These are phyloP conservation scores for Plutomurus gul DNA, from an alignment of 1,140 invertebrate species.

Conservation along the genomic window DNA sequence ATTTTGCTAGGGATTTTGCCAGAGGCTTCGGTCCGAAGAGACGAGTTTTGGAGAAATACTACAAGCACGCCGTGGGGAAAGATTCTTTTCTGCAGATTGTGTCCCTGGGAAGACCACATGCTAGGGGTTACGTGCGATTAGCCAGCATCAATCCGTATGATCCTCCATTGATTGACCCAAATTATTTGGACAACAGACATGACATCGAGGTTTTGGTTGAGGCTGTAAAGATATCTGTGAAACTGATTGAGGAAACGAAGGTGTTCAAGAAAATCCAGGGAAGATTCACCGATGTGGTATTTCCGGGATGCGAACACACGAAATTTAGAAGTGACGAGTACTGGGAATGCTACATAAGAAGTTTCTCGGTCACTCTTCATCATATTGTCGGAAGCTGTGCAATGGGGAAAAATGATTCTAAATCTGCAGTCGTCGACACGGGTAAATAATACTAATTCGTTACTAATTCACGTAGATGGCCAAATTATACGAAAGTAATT, in stretches of 20 bases:
- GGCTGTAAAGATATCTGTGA: conserved; percentile 18
- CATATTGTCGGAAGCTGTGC: conserved; percentile 89
- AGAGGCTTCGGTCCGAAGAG: conserved; percentile 13
- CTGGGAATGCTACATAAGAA: conserved; percentile 62
- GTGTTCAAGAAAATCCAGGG: neutral
- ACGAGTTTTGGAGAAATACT: conserved; percentile 32
- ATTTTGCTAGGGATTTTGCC: conserved; percentile 29
- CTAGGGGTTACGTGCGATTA: neutral
- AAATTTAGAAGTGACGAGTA: conserved; percentile 60
- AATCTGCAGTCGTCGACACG: conserved; percentile 48
- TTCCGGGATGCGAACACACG: conserved; percentile 54
- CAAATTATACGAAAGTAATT: too few relatives aligned
- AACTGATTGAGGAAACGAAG: conserved; percentile 12
- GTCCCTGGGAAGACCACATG: conserved; percentile 16
- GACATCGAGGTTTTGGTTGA: conserved; percentile 28
- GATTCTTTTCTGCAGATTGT: conserved; percentile 37
- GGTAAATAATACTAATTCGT: too few relatives aligned
- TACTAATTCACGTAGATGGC: conserved; percentile 17
- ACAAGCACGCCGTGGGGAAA: conserved; percentile 6
- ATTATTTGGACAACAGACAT: conserved; percentile 23
- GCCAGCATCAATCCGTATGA: neutral
- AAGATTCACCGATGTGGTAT: neutral
- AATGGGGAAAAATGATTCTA: conserved; percentile 69
- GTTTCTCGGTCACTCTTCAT: conserved; percentile 85
- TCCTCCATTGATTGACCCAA: conserved; percentile 16